Percentiles rank a stretch among this genome's conserved stretches.
These are phyloP conservation scores for Anthophora plumipes DNA, from an alignment of 2,888 invertebrate species.

Conservation along the genomic window DNA sequence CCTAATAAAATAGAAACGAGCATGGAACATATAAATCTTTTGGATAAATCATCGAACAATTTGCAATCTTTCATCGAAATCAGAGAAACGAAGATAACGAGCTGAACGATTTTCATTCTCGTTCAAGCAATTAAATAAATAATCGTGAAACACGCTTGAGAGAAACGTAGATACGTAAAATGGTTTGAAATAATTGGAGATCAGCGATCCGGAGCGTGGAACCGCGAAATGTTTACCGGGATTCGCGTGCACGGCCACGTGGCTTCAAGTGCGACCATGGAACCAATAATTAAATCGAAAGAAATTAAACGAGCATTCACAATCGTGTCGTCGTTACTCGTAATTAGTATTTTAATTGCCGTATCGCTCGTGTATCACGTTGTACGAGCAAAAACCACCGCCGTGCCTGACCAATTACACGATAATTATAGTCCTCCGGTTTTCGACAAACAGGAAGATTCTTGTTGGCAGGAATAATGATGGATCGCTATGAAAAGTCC, in stretches of 20 bases:
- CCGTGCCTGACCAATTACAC: constrained; percentile 39
- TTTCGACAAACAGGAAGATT: constrained; percentile 14
- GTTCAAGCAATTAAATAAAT: constrained; percentile 8
- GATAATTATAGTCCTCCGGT: constrained; percentile 35
- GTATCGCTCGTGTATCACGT: constrained; percentile 6
- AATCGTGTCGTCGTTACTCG: constrained; percentile 31
- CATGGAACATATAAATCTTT: too few relatives aligned
- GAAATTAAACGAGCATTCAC: constrained; percentile 50
- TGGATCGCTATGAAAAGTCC: too few relatives aligned
- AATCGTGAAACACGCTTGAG: neutral
- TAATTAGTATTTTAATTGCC: constrained; percentile 63
- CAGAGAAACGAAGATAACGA: neutral
- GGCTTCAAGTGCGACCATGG: neutral
- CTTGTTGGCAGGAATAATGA: neutral
- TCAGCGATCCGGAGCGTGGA: neutral
- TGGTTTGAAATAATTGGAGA: neutral
- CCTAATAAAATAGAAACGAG: too few relatives aligned
- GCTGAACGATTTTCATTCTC: neutral
- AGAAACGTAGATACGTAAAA: neutral
- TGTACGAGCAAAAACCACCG: constrained; percentile 48
- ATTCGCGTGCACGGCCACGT: neutral
- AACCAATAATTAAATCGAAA: constrained; percentile 46
- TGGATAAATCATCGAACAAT: neutral
- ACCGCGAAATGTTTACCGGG: constrained; percentile 27
- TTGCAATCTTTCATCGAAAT: neutral